Percentiles rank a stretch among this genome's conserved stretches.
phyloP scores from a whole-genome alignment of 2,113 vertebrate genomes.

The Promerops cafer region DNA sequence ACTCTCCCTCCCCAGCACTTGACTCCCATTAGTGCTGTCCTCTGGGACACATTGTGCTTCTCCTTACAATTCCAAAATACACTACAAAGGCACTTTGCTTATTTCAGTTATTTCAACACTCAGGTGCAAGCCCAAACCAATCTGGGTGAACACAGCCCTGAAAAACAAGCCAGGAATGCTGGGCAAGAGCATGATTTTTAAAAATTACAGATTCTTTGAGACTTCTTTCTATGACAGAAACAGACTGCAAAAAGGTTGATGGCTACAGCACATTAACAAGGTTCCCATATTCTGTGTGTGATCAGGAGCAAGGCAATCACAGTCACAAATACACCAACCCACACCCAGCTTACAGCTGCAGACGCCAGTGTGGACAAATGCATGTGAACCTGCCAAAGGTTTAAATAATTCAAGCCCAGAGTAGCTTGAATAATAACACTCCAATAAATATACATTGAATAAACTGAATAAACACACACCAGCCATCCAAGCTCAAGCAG shows the following conservation, averaged over 20 bases:
- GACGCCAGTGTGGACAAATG: not conserved
- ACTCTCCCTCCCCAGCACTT: not conserved
- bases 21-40: not conserved
- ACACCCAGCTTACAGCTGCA: not conserved
- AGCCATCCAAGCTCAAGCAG: not conserved
- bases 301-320: not conserved
- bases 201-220: not conserved
- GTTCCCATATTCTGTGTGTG: not conserved
- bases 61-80: not conserved
- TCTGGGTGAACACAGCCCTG: not conserved
- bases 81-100: not conserved
- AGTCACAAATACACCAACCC: not conserved
- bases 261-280: not conserved
- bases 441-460: not conserved
- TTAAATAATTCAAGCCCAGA: not conserved
- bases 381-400: not conserved
- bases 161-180: not conserved
- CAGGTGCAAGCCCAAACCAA: not conserved
- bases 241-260: not conserved
- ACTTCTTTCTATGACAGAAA: not conserved
- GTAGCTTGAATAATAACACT: not conserved
- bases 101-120: not conserved
- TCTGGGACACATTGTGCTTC: not conserved
- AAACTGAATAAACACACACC: not conserved
- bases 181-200: not conserved